phyloP scores from a whole-genome alignment of 2,113 vertebrate species.

The Apistogramma diplotaenia region DNA sequence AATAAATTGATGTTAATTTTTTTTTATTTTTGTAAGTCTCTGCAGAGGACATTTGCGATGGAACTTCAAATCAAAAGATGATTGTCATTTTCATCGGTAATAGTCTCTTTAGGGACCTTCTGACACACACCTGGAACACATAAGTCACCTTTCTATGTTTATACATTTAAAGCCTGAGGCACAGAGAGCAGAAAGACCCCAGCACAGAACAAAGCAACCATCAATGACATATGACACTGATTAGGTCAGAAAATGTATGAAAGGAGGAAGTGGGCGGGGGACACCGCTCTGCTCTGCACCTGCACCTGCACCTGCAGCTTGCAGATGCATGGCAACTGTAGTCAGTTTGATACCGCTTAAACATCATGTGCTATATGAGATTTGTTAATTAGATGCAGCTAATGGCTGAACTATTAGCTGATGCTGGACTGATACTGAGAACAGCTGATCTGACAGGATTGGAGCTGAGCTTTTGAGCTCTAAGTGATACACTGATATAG shows the following conservation, averaged over 20 bases:
- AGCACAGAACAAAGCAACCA: neutral
- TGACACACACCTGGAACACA: neutral
- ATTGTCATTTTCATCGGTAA: neutral
- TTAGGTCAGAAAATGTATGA: neutral
- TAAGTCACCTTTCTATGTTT: neutral
- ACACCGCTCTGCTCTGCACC: too few species aligned
- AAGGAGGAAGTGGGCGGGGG: neutral
- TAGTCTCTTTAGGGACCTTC: neutral
- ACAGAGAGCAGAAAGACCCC: neutral
- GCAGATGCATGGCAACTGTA: neutral
- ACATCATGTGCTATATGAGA: neutral
- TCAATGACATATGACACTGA: neutral
- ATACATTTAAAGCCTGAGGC: neutral
- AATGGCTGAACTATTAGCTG: neutral
- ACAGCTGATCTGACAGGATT: neutral
- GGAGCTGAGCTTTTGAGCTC: neutral
- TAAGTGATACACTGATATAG: neutral
- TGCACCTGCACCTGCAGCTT: too few species aligned
- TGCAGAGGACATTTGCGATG: too few species aligned
- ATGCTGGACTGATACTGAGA: neutral
- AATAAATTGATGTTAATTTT: too few species aligned
- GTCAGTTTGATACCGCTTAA: neutral
- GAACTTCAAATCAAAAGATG: neutral
- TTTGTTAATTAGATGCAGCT: neutral
- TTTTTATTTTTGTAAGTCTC: too few species aligned